These are phyloP conservation scores for Orthonevra nobilis DNA, from an alignment of 2,888 invertebrate genomes.

Conservation along the genomic window DNA sequence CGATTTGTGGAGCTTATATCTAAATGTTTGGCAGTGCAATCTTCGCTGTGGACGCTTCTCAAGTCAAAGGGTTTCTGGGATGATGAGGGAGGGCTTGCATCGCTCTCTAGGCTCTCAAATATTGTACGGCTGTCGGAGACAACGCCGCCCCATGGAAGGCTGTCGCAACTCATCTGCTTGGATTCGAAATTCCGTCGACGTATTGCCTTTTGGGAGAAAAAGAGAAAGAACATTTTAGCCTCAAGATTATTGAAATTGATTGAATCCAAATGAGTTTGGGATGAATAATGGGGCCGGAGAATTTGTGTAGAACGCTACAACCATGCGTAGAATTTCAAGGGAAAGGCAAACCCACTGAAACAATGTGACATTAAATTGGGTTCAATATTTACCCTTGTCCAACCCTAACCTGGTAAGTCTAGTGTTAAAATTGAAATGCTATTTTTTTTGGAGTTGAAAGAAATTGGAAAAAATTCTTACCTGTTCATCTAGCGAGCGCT, in stretches of 20 bases:
- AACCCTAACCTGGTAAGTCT: slow-evolving; percentile 34
- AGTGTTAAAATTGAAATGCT: not conserved
- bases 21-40: slow-evolving; percentile 70
- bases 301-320: too few relatives aligned
- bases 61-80: slow-evolving; percentile 73
- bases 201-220: slow-evolving; percentile 76
- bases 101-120: slow-evolving; percentile 79
- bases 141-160: slow-evolving; percentile 78
- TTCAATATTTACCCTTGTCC: slow-evolving; percentile 51
- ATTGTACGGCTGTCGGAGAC: slow-evolving; percentile 77
- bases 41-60: slow-evolving; percentile 77
- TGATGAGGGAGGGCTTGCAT: slow-evolving; percentile 73
- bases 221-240: not conserved
- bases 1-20: slow-evolving; percentile 56
- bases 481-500: slow-evolving; percentile 79
- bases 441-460: too few relatives aligned
- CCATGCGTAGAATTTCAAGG: too few relatives aligned
- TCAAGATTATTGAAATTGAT: not conserved
- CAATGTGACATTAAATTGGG: not conserved
- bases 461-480: too few relatives aligned
- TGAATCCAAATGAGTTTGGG: too few relatives aligned
- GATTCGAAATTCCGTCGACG: slow-evolving; percentile 82
- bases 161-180: slow-evolving; percentile 80
- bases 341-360: not conserved
- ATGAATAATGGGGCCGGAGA: too few relatives aligned